A percentile compares a stretch with the other conserved stretches of the same genome.
phyloP scores from a whole-genome alignment of 2,888 invertebrate species.

The Acanthococcus lagerstroemiae region DNA sequence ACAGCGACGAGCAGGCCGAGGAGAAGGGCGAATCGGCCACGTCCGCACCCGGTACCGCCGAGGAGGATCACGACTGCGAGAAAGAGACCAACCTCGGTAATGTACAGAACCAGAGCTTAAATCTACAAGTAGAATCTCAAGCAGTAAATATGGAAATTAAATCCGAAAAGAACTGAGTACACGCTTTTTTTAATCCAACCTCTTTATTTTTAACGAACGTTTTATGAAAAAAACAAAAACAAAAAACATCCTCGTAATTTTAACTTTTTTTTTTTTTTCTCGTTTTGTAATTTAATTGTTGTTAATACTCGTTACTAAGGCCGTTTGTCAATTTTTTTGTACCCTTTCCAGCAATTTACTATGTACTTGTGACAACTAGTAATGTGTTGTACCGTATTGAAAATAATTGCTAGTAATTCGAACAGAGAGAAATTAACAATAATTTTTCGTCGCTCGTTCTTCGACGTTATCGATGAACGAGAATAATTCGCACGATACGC shows the following conservation, averaged over 20 bases:
- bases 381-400: neutral
- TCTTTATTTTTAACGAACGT: neutral
- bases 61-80: neutral
- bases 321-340: neutral
- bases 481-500: neutral
- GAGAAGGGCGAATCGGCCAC: constrained; percentile 1
- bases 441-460: neutral
- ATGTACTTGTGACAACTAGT: neutral
- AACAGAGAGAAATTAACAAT: neutral
- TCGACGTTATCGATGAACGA: neutral
- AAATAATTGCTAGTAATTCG: no score
- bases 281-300: neutral
- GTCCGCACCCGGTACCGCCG: neutral
- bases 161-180: constrained; percentile 24
- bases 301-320: neutral
- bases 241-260: neutral
- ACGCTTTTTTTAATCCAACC: neutral
- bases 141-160: constrained; percentile 2
- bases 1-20: neutral
- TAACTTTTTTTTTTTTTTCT: neutral
- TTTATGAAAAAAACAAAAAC: neutral
- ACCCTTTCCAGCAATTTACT: neutral
- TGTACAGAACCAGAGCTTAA: constrained; percentile 14
- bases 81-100: neutral
- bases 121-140: constrained; percentile 17